A percentile compares a stretch with the other conserved stretches of the same genome.
Evolutionary conservation across 2,888 invertebrate species (phyloP).

Genomic region (Ormyrus pomaceus): DNA sequence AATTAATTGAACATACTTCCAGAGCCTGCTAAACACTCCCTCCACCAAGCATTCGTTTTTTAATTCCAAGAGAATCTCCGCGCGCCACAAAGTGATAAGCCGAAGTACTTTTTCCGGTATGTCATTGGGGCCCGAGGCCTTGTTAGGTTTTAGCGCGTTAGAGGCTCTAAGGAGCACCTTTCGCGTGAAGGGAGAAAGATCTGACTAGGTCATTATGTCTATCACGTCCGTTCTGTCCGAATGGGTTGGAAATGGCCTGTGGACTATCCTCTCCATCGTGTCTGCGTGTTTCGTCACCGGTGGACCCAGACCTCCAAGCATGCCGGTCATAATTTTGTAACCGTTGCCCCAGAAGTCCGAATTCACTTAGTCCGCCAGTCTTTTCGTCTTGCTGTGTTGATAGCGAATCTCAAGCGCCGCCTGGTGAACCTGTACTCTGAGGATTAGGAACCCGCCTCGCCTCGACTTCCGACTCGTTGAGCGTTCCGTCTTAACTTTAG

Average conservation of each 20-base stretch:
- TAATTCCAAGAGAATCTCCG: not conserved
- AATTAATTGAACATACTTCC: too few relatives aligned
- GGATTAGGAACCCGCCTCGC: not conserved
- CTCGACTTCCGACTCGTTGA: not conserved
- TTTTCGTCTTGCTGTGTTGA: not conserved
- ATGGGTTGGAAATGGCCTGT: not conserved
- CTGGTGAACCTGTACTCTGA: too few relatives aligned
- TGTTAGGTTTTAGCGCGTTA: too few relatives aligned
- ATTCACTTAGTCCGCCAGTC: not conserved
- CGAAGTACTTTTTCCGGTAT: too few relatives aligned
- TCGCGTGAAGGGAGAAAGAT: not conserved
- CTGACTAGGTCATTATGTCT: not conserved
- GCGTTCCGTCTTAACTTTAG: not conserved
- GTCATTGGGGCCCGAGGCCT: too few relatives aligned
- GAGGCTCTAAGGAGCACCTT: not conserved
- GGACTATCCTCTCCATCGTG: not conserved
- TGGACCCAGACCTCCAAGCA: not conserved
- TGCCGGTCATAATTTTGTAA: not conserved
- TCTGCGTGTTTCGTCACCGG: not conserved
- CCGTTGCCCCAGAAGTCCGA: not conserved
- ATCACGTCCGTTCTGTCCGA: not conserved
- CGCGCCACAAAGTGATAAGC: too few relatives aligned
- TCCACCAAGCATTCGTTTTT: not conserved
- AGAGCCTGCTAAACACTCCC: not conserved
- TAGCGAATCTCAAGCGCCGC: too few relatives aligned